Conservation (phyloP, 2,113 vertebrate genomes). For the Ia io region DNA sequence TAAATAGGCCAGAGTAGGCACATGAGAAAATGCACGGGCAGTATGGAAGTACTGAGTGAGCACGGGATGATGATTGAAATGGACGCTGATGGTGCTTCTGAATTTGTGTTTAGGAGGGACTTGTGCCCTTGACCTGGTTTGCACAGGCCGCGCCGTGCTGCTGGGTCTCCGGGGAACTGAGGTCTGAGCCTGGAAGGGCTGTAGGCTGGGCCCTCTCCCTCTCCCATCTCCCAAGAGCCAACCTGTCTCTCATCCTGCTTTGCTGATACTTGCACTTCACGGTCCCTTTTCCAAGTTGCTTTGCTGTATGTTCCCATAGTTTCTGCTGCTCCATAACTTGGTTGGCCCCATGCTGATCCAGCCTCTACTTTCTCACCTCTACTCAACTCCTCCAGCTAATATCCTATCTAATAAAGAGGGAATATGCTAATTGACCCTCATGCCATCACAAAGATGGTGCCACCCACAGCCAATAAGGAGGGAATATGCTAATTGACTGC, state of each 20-base stretch:
- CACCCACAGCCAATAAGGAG: no score
- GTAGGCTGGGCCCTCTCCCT: no score
- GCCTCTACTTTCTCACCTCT: neutral
- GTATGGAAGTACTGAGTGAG: no score
- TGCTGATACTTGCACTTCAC: rapidly evolving
- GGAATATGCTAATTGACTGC: no score
- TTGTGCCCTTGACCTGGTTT: neutral
- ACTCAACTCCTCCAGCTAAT: neutral
- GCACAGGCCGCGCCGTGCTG: neutral
- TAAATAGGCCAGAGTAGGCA: no score
- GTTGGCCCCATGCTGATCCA: rapidly evolving
- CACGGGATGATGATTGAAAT: no score
- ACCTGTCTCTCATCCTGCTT: neutral
- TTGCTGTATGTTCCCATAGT: rapidly evolving
- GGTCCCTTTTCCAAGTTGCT: neutral
- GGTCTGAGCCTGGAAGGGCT: neutral
- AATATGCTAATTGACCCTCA: no score
- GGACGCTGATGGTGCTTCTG: no score
- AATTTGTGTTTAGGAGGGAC: no score
- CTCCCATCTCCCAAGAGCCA: neutral
- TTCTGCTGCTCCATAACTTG: neutral
- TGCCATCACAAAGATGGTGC: no score
- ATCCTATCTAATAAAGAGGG: no score
- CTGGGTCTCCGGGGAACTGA: neutral
- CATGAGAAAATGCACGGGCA: no score